A percentile compares a stretch with the other conserved stretches of the same genome.
These are phyloP conservation scores for Dolichopus griseipennis DNA, from an alignment of 2,888 invertebrate genomes.

Conservation along the genomic window DNA sequence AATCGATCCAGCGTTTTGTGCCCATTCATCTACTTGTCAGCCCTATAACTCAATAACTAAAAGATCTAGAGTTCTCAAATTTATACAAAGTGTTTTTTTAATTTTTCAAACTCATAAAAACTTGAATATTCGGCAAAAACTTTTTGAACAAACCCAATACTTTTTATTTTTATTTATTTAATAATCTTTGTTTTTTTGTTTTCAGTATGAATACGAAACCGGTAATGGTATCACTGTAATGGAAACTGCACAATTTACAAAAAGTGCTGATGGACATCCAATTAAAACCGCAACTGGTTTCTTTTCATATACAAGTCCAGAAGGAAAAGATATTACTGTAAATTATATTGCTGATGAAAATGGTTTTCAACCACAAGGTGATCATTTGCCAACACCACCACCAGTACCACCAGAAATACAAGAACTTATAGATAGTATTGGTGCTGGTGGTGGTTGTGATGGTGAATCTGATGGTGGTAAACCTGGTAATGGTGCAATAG, in stretches of 20 bases:
- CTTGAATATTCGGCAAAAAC: no score
- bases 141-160: no score
- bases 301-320: constrained; percentile 63
- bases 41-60: no score
- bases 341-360: constrained; percentile 65
- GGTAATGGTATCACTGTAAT: constrained; percentile 64
- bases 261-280: constrained; percentile 57
- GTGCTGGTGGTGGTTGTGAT: constrained; percentile 36
- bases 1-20: no score
- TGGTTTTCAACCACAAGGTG: constrained; percentile 54
- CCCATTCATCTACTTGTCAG: no score
- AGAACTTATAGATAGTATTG: constrained; percentile 37
- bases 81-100: no score
- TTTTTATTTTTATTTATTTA: no score
- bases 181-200: no score
- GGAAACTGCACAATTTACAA: constrained; percentile 57
- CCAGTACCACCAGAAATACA: constrained; percentile 68
- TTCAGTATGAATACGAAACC: constrained; percentile 61
- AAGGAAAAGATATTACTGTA: constrained; percentile 55
- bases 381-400: constrained; percentile 73
- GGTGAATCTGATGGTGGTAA: constrained; percentile 31
- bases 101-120: no score
- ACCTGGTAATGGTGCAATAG: constrained; percentile 21
- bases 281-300: constrained; percentile 61
- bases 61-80: no score